Base-by-base conservation (phyloP, 2,113 vertebrate genomes). In the Delphinus delphis region DNA sequence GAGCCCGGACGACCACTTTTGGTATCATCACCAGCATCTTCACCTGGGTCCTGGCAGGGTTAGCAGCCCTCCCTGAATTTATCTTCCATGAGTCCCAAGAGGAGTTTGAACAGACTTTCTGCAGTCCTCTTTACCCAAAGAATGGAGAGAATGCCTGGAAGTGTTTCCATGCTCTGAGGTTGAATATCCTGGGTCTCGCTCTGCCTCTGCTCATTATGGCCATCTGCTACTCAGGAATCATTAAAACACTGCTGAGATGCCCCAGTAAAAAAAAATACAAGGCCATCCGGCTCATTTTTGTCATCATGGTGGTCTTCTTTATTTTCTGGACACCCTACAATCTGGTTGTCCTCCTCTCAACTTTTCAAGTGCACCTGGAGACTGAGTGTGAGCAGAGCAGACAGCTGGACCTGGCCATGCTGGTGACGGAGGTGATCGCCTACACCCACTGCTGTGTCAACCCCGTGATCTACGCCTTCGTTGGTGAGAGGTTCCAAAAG, bases 241-340 rank as follows among this genome's bases (percentile, higher is more conserved):
- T 99, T 6, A 91, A 95, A 36, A 99, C 99, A 0, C 93, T 99
- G 84, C 98, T 98, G 50, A 98, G 79, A 90, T 98, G 98, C 38
- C 99, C 97, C 96, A 98, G 97, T 15, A 99, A 98, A 33, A 99
- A 98, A 70, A 98, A 98, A 87, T 68, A 97, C 76, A 99, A 98
- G 90, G 99, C 99, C 26, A 98, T 99, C 33, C 99, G 98, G 55
- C 98, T 99, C 94, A 99, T 99, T 96, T 99, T 99, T 8, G 92
- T 98, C 76, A 99, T 99, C 1, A 98, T 99, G 91, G 96, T 99
- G 80, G 94, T 99, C 89, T 99, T 99, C 90, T 98, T 99, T 50
- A 50, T 99, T 25, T 99, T 99, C 98, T 99, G 99, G 99, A 98
- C 99, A 4, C 99, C 99, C 0, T 99, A 99, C 98, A 99, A 99